Percentiles rank a stretch among this genome's conserved stretches.
Conservation (phyloP, 2,888 invertebrate species). For the Abscondita cerata region DNA sequence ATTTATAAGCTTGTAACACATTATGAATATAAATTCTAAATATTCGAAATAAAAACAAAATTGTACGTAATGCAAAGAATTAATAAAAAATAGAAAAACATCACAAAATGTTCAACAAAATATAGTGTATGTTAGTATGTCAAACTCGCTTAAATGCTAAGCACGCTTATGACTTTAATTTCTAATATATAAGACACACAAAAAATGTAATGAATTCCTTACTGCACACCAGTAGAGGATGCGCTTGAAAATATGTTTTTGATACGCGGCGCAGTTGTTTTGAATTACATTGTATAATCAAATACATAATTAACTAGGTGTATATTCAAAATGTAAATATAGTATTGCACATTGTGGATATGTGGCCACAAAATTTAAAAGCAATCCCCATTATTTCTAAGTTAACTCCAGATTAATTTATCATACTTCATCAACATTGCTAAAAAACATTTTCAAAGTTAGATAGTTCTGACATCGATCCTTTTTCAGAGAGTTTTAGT, state of each 20-base stretch:
- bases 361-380: too few species aligned
- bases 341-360: too few species aligned
- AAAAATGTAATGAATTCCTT: slow-evolving; percentile 51
- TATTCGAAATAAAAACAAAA: not conserved
- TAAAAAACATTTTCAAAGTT: too few species aligned
- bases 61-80: not conserved
- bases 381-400: too few species aligned
- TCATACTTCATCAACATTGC: too few species aligned
- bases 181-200: slow-evolving; percentile 41
- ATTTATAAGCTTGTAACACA: not conserved
- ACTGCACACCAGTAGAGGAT: slow-evolving; percentile 50
- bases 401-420: too few species aligned
- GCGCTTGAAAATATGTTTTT: slow-evolving; percentile 44
- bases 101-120: slow-evolving; percentile 32
- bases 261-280: too few species aligned
- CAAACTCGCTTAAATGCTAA: slow-evolving; percentile 41
- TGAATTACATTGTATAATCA: too few species aligned
- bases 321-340: too few species aligned
- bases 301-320: too few species aligned
- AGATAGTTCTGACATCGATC: too few species aligned
- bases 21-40: not conserved
- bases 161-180: slow-evolving; percentile 45
- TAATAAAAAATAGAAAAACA: slow-evolving; percentile 1
- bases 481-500: too few species aligned
- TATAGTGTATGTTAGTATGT: slow-evolving; percentile 41